A percentile compares a stretch with the other conserved stretches of the same genome.
Evolutionary conservation across 2,888 invertebrate genomes (phyloP).

Genomic region (Tribolium freemani): DNA sequence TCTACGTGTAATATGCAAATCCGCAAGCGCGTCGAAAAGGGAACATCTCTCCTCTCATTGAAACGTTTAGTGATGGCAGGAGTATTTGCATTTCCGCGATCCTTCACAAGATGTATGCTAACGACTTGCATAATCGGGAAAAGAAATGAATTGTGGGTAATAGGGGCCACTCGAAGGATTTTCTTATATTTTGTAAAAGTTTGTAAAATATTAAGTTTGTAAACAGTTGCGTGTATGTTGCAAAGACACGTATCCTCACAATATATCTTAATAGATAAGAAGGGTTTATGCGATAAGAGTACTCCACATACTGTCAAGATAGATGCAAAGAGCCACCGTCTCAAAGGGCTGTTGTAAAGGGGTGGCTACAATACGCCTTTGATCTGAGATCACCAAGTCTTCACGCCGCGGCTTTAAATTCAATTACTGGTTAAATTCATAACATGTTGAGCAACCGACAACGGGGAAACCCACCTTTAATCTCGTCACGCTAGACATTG

Average conservation of each 20-base stretch:
- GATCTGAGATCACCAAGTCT: slow-evolving; percentile 53
- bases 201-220: no score
- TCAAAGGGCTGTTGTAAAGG: slow-evolving; percentile 46
- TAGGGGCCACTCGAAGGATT: not conserved
- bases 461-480: slow-evolving; percentile 27
- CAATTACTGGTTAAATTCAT: slow-evolving; percentile 52
- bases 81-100: slow-evolving; percentile 34
- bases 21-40: slow-evolving; percentile 21
- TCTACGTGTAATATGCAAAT: slow-evolving; percentile 36
- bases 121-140: not conserved
- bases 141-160: not conserved
- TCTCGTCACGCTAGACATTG: slow-evolving; percentile 1
- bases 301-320: slow-evolving; percentile 48
- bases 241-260: not conserved
- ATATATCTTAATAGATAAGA: slow-evolving; percentile 39
- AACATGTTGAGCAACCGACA: slow-evolving; percentile 37
- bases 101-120: slow-evolving; percentile 33
- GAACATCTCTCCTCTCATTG: slow-evolving; percentile 30
- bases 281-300: slow-evolving; percentile 47
- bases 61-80: slow-evolving; percentile 34
- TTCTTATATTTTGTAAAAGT: no score
- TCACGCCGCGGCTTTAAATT: slow-evolving; percentile 52
- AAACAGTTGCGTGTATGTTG: not conserved
- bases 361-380: slow-evolving; percentile 48
- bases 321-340: slow-evolving; percentile 48